Percentiles rank a stretch among this genome's conserved stretches.
Evolutionary conservation across 2,888 invertebrate genomes (phyloP).

Genomic region (Rhingia campestris): DNA sequence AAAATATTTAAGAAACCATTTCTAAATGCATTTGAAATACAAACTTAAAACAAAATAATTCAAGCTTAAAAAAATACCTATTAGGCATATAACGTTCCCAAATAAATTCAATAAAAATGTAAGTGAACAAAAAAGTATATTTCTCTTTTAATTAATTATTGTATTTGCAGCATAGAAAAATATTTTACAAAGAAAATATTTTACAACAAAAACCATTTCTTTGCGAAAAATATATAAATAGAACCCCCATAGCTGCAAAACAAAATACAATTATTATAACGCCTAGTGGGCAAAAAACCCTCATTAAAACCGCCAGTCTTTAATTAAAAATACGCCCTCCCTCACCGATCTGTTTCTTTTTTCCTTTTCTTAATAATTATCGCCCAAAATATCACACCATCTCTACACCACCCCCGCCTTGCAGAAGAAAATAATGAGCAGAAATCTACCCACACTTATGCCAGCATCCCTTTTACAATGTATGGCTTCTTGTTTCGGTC

Average conservation of each 20-base stretch:
- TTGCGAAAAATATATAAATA: neutral
- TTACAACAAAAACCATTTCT: neutral
- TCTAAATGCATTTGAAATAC: no score
- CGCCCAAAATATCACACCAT: constrained; percentile 62
- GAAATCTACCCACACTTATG: constrained; percentile 30
- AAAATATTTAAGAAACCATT: no score
- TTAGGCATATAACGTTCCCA: no score
- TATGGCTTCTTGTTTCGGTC: constrained; percentile 61
- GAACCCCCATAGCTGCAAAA: neutral
- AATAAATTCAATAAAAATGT: no score
- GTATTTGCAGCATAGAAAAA: no score
- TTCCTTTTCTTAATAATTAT: constrained; percentile 46
- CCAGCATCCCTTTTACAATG: constrained; percentile 58
- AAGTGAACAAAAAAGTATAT: no score
- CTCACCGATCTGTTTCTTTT: constrained; percentile 9
- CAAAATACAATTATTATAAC: constrained; percentile 1
- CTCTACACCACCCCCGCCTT: neutral
- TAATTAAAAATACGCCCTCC: constrained; percentile 45
- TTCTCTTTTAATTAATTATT: no score
- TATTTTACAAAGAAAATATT: neutral
- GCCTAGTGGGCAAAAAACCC: constrained; percentile 11
- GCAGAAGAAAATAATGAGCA: neutral
- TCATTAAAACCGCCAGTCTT: constrained; percentile 27
- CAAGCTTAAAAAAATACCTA: no score
- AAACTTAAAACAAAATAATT: no score